Percentiles rank a stretch among this genome's conserved stretches.
phyloP scores from a whole-genome alignment of 2,888 invertebrate species.

The Ethmia dodecea region DNA sequence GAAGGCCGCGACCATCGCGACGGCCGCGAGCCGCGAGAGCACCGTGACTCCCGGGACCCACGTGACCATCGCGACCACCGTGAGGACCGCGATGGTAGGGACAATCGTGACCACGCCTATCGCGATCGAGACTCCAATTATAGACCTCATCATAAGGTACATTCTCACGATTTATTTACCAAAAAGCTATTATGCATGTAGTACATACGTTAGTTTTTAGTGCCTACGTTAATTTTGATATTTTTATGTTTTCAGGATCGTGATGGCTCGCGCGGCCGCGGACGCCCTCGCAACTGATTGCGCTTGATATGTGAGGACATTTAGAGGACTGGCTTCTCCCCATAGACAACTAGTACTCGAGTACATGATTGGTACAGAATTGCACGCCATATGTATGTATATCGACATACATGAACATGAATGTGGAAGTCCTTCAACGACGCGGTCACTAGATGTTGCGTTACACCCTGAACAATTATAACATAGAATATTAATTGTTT shows the following conservation, averaged over 20 bases:
- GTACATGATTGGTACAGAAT: constrained; percentile 65
- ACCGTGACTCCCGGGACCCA: constrained; percentile 40
- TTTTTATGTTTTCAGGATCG: constrained; percentile 52
- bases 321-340: constrained; percentile 74
- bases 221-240: constrained; percentile 4
- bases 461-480: constrained; percentile 63
- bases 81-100: constrained; percentile 26
- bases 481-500: constrained; percentile 69
- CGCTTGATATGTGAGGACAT: constrained; percentile 43
- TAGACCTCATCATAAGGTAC: constrained; percentile 57
- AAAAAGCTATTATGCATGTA: not conserved
- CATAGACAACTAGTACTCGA: constrained; percentile 73
- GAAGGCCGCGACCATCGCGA: constrained; percentile 36
- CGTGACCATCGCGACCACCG: constrained; percentile 30
- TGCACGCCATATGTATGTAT: constrained; percentile 46
- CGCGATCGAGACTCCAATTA: constrained; percentile 63
- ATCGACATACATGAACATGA: constrained; percentile 38
- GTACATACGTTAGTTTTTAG: constrained; percentile 14
- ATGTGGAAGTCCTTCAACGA: constrained; percentile 40
- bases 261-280: constrained; percentile 67
- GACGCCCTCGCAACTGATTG: constrained; percentile 66
- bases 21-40: constrained; percentile 35
- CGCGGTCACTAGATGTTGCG: constrained; percentile 49
- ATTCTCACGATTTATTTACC: too few species aligned
- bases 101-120: constrained; percentile 40